Evolutionary conservation across 2,113 vertebrate species (phyloP), one percentile per base, ranked within the genome.

Genomic region (Mormyrus iriodes): DNA sequence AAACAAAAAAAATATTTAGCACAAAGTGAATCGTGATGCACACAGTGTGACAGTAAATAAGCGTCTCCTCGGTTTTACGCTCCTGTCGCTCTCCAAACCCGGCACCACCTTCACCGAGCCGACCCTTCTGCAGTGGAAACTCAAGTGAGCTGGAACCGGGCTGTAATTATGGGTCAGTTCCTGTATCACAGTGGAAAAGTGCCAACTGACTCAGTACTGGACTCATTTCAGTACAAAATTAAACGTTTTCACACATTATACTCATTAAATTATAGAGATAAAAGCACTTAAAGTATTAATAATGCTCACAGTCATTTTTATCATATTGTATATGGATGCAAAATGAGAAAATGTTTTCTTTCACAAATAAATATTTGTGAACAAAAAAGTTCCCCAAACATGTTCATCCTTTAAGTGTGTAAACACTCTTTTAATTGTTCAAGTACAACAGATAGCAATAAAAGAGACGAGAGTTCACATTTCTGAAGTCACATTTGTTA

Each of bases 381-480:
- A 93, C 90, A 93, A 93, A 93, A 92, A 92, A 94, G 92, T 92
- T 94, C 93, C 93, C 88, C 90, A 92, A 92, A 93, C 91, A 93
- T 91, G 89, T 88, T 88, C 91, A 92, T 92, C 93, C 90, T 94
- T 92, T 93, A 95, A 94, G 93, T 95, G 93, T 93, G 93, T 91
- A 94, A 94, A 95, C 95, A 95, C 93, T 94, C 93, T 93, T 93
- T 93, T 92, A 92, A 94, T 93, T 93, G 91, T 95, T 95, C 94
- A 95, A 96, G 92, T 95, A 96, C 95, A 95, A 96, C 95, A 94
- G 94, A 93, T 93, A 94, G 95, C 94, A 94, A 94, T 94, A 94
- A 94, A 94, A 95, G 94, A 94, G 94, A 96, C 95, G 92, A 94
- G 89, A 92, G 91, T 96, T 96, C 95, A 96, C 95, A 95, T 95